Evolutionary conservation across 2,797 vertebrate species (phyloP).

Genomic region (Muscicapa comitata): DNA sequence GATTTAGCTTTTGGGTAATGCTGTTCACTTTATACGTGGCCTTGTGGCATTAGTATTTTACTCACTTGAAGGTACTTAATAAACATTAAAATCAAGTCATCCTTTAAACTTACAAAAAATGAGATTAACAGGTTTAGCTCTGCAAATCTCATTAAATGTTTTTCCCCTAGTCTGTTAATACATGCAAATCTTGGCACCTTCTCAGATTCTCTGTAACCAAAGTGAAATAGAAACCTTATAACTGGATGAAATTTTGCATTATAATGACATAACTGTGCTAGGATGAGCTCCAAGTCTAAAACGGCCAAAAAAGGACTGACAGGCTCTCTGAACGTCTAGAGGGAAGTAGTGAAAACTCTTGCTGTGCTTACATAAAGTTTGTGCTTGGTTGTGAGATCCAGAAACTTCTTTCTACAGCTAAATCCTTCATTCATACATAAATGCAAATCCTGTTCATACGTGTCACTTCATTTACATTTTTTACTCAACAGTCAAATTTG

Average conservation of each 20-base stretch:
- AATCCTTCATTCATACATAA: not conserved
- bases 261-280: not conserved
- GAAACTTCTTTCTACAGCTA: not conserved
- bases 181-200: not conserved
- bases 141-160: not conserved
- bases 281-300: not conserved
- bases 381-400: not conserved
- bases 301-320: not conserved
- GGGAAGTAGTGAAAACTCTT: not conserved
- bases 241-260: not conserved
- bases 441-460: not conserved
- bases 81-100: not conserved
- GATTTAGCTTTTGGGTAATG: not conserved
- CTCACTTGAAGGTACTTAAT: not conserved
- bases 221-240: not conserved
- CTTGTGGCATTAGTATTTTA: not conserved
- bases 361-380: not conserved
- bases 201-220: not conserved
- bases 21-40: not conserved
- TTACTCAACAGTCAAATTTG: too few species aligned
- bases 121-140: not conserved
- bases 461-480: not conserved
- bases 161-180: not conserved
- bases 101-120: not conserved
- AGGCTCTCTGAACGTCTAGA: fast-evolving